These are phyloP conservation scores for Aeoliscus strigatus DNA, from an alignment of 2,797 vertebrate genomes.

Conservation along the genomic window DNA sequence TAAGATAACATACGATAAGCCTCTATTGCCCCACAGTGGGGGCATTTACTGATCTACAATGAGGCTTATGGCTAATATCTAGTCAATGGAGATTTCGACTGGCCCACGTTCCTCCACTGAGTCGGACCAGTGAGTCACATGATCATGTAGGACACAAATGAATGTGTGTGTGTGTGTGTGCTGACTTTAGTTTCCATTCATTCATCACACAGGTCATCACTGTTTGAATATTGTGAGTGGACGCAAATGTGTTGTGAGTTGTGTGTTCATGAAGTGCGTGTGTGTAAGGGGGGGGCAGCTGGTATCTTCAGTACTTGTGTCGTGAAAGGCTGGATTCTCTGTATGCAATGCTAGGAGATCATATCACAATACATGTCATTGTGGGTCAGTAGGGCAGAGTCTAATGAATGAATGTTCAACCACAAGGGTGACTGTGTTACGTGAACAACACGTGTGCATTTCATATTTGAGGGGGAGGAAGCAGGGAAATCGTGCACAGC, in stretches of 20 bases:
- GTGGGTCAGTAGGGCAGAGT: constrained; percentile 48
- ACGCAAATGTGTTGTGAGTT: constrained; percentile 4
- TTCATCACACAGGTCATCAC: constrained; percentile 37
- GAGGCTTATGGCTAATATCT: neutral
- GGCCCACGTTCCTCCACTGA: constrained; percentile 3
- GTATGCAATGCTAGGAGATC: constrained; percentile 26
- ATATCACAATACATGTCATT: constrained; percentile 48
- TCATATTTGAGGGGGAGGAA: neutral
- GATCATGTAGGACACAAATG: constrained; percentile 32
- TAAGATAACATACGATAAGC: no score
- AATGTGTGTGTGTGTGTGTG: constrained; percentile 36
- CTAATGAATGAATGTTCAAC: constrained; percentile 20
- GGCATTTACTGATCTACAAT: no score
- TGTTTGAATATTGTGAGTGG: constrained; percentile 34
- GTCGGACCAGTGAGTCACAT: constrained; percentile 32
- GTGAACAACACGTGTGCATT: neutral
- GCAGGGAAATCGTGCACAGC: neutral
- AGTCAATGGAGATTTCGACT: constrained; percentile 9
- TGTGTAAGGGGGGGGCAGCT: neutral
- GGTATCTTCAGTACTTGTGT: no score
- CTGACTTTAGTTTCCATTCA: constrained; percentile 14
- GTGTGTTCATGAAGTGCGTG: constrained; percentile 12
- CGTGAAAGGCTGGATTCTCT: neutral
- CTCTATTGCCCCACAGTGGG: no score
- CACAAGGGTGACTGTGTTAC: constrained; percentile 15